Conservation (phyloP, 2,888 invertebrate genomes). For the Ditylenchus weischeri region DNA sequence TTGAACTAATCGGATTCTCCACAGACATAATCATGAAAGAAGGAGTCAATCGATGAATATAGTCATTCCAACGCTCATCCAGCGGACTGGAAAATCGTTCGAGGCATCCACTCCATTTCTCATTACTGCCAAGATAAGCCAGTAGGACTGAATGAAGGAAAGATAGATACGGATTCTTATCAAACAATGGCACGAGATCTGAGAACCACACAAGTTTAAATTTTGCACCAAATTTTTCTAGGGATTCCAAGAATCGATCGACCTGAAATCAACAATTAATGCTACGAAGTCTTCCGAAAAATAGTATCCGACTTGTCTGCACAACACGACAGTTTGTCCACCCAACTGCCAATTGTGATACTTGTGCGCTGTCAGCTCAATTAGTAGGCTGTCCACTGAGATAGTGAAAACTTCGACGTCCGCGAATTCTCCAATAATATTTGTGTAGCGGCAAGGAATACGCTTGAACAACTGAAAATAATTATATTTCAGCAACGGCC, state of each 20-base stretch:
- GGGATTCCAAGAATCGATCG: conserved; percentile 46
- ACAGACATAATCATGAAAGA: conserved; percentile 55
- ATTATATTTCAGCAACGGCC: neutral
- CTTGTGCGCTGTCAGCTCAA: conserved; percentile 54
- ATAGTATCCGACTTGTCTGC: conserved; percentile 39
- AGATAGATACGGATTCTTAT: conserved; percentile 46
- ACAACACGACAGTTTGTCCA: conserved; percentile 52
- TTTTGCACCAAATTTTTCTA: conserved; percentile 48
- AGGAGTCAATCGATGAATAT: conserved; percentile 52
- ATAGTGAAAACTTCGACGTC: conserved; percentile 57
- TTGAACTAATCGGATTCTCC: conserved; percentile 46
- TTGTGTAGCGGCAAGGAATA: conserved; percentile 46
- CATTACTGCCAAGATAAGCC: conserved; percentile 32
- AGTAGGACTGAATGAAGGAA: conserved; percentile 46
- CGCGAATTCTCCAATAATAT: no score
- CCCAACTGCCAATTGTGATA: conserved; percentile 57
- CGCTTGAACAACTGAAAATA: conserved; percentile 38
- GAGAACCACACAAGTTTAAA: conserved; percentile 55
- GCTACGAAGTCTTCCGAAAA: no score
- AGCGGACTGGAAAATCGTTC: conserved; percentile 47
- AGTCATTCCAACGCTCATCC: conserved; percentile 50
- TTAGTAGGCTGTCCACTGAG: conserved; percentile 50
- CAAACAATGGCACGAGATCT: conserved; percentile 46
- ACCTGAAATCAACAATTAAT: conserved; percentile 31
- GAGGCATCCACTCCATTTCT: conserved; percentile 26